phyloP scores from a whole-genome alignment of 2,113 vertebrate genomes.

The zebrafish (Danio rerio) region DNA sequence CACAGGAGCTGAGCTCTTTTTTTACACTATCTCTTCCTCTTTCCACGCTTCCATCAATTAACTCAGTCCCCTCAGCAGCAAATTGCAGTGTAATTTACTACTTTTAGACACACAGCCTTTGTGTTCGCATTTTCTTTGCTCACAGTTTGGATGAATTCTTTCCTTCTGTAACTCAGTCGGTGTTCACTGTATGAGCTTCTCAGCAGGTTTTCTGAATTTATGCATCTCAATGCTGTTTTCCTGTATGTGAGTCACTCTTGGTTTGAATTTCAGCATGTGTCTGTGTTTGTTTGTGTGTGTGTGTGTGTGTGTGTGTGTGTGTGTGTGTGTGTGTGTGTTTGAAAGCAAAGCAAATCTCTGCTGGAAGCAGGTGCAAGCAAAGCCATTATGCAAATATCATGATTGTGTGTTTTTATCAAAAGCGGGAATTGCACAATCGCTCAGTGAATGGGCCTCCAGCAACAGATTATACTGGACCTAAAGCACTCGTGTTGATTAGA shows the following conservation, averaged over 20 bases:
- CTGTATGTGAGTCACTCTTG: slow-evolving; percentile 1
- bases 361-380: slow-evolving; percentile 67
- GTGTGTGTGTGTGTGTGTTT: slow-evolving; percentile 9
- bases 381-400: slow-evolving; percentile 71
- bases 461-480: slow-evolving; percentile 22
- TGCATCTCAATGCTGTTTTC: slow-evolving; percentile 5
- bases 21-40: slow-evolving; percentile 9
- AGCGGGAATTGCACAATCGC: slow-evolving; percentile 18
- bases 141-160: slow-evolving; percentile 7
- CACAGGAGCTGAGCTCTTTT: neutral
- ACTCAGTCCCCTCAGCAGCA: neutral
- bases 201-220: slow-evolving; percentile 18
- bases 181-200: slow-evolving; percentile 21
- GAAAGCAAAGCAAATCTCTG: slow-evolving; percentile 38
- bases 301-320: slow-evolving; percentile 38
- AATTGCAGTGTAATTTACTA: slow-evolving; percentile 13
- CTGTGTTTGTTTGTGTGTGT: slow-evolving; percentile 25
- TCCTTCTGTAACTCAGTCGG: neutral
- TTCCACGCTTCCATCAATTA: slow-evolving; percentile 24
- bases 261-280: slow-evolving; percentile 39
- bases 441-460: slow-evolving; percentile 1
- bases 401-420: slow-evolving; percentile 58
- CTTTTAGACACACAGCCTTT: slow-evolving; percentile 11
- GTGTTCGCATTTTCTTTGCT: slow-evolving; percentile 5
- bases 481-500: neutral